Percentiles rank a stretch among this genome's conserved stretches.
phyloP scores from a whole-genome alignment of 2,113 vertebrate genomes.

The Paramisgurnus dabryanus region DNA sequence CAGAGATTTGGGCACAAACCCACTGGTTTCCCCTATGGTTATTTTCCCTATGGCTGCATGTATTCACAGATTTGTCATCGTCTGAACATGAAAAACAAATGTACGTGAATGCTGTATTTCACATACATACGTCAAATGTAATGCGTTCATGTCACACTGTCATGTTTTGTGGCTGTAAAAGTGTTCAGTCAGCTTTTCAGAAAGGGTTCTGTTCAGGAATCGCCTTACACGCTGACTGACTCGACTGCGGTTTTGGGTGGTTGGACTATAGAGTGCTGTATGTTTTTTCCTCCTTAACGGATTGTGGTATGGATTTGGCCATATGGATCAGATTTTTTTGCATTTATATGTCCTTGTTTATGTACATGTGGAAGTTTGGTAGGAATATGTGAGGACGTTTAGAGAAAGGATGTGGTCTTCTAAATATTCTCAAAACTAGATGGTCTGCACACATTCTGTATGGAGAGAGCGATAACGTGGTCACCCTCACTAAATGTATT shows the following conservation, averaged over 20 bases:
- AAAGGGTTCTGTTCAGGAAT: constrained; percentile 1
- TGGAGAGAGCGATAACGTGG: too few relatives aligned
- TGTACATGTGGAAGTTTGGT: neutral
- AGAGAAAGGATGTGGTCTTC: neutral
- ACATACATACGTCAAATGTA: constrained; percentile 15
- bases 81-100: constrained; percentile 31
- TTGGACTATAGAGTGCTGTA: constrained; percentile 18
- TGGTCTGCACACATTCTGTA: too few relatives aligned
- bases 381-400: neutral
- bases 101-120: constrained; percentile 15
- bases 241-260: constrained; percentile 2
- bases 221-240: constrained; percentile 5
- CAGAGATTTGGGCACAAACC: constrained; percentile 17
- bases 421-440: too few relatives aligned
- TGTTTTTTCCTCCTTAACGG: neutral
- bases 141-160: neutral
- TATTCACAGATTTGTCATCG: constrained; percentile 24
- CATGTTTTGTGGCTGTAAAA: neutral
- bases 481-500: too few relatives aligned
- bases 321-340: constrained; percentile 10
- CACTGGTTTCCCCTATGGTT: neutral
- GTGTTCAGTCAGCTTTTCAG: constrained; percentile 2
- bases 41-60: neutral
- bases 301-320: neutral
- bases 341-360: neutral